Evolutionary conservation across 2,797 vertebrate genomes (phyloP).

Genomic region (Hemitrygon akajei): DNA sequence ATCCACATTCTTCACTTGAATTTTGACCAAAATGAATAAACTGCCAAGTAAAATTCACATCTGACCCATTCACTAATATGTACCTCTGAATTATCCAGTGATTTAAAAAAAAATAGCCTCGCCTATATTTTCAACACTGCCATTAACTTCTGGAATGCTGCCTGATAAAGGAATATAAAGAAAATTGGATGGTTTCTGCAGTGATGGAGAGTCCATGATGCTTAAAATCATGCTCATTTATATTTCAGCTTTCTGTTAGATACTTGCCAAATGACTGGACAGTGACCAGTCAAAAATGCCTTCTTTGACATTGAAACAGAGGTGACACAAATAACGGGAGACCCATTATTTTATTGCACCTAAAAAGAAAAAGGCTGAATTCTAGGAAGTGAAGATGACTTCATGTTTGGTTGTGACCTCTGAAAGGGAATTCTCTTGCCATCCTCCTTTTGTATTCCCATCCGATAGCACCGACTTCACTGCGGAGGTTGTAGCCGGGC

Average conservation of each 20-base stretch:
- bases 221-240: neutral
- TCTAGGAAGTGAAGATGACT: neutral
- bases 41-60: neutral
- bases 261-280: neutral
- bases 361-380: neutral
- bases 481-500: too few relatives aligned
- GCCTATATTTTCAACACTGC: neutral
- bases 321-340: neutral
- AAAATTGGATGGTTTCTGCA: neutral
- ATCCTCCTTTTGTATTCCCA: too few relatives aligned
- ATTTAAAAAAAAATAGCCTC: neutral
- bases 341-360: neutral
- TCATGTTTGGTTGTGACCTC: too few relatives aligned
- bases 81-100: neutral
- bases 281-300: neutral
- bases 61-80: neutral
- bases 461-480: too few relatives aligned
- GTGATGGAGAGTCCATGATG: neutral
- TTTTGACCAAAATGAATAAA: neutral
- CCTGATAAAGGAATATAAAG: neutral
- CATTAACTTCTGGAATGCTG: neutral
- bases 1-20: neutral
- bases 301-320: neutral
- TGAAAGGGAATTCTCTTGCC: too few relatives aligned
- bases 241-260: neutral